These are phyloP conservation scores for Tetrao urogallus DNA, from an alignment of 2,113 vertebrate genomes.

Conservation along the genomic window DNA sequence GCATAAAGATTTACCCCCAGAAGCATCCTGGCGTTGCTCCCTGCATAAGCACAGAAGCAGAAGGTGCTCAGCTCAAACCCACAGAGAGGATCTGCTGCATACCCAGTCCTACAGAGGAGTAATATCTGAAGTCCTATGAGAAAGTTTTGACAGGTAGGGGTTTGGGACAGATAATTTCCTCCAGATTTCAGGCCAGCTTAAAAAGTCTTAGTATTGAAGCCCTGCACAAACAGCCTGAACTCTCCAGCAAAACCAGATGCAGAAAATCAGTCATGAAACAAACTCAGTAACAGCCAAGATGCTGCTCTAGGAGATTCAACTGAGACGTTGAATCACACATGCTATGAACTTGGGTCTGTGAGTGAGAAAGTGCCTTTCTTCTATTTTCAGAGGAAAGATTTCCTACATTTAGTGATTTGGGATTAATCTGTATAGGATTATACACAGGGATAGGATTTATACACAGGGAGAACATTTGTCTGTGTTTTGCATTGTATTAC, in stretches of 20 bases:
- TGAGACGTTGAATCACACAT: not conserved
- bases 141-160: not conserved
- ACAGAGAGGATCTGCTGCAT: not conserved
- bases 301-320: not conserved
- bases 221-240: not conserved
- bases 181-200: not conserved
- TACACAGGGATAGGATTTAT: too few species aligned
- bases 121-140: rapidly evolving
- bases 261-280: not conserved
- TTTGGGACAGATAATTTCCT: not conserved
- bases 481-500: not conserved
- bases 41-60: not conserved
- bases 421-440: not conserved
- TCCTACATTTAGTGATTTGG: not conserved
- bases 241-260: not conserved
- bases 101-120: not conserved
- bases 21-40: not conserved
- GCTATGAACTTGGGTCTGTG: not conserved
- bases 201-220: not conserved
- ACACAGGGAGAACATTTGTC: not conserved
- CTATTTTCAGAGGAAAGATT: not conserved
- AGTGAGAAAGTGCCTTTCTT: not conserved
- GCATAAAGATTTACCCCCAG: not conserved
- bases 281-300: not conserved
- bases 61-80: not conserved